phyloP scores from a whole-genome alignment of 2,888 invertebrate species.

The Mimas tiliae region DNA sequence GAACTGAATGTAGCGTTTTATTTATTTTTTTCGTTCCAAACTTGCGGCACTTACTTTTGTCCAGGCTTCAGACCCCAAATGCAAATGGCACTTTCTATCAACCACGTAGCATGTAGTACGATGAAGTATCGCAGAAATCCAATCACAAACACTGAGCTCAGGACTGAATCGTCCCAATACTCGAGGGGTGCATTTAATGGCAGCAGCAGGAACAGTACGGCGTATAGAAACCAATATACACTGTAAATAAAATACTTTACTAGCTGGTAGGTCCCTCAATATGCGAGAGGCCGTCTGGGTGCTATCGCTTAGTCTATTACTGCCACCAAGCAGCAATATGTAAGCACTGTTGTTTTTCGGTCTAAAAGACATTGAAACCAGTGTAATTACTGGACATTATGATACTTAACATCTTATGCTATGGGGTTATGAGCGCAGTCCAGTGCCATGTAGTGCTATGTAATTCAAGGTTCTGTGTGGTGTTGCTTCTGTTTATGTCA shows the following conservation, averaged over 20 bases:
- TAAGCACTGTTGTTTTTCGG: too few species aligned
- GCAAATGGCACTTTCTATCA: conserved; percentile 89
- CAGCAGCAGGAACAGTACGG: conserved; percentile 86
- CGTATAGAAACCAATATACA: conserved; percentile 88
- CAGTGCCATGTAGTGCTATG: too few species aligned
- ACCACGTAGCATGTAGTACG: conserved; percentile 87
- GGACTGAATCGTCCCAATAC: conserved; percentile 90
- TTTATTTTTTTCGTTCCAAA: neutral
- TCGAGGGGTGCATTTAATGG: conserved; percentile 91
- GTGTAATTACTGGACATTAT: too few species aligned
- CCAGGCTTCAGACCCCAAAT: conserved; percentile 89
- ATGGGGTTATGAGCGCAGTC: too few species aligned
- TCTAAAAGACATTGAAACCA: too few species aligned
- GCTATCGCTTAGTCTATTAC: too few species aligned
- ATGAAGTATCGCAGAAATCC: conserved; percentile 89
- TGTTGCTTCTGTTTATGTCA: too few species aligned
- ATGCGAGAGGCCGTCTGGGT: too few species aligned
- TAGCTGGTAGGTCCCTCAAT: too few species aligned
- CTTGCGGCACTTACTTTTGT: conserved; percentile 86
- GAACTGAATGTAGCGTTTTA: neutral
- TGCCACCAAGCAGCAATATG: too few species aligned
- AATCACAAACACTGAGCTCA: conserved; percentile 86
- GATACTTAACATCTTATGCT: too few species aligned
- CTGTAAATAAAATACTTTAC: conserved; percentile 65
- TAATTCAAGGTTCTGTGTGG: too few species aligned